phyloP scores from a whole-genome alignment of 2,888 invertebrate species.

The Syritta pipiens region DNA sequence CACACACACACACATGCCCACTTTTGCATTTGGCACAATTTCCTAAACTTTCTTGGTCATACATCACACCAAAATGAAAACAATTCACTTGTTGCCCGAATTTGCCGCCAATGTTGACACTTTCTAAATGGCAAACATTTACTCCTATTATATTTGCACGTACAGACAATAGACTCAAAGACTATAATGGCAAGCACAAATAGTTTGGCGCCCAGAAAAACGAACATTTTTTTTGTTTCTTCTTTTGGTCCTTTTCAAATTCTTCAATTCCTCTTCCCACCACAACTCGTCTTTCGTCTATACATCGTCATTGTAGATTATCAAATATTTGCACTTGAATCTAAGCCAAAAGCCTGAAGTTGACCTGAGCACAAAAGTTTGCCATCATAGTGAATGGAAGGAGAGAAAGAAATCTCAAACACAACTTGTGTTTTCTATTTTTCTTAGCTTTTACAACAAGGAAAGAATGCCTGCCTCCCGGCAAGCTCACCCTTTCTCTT shows the following conservation, averaged over 20 bases:
- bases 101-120: constrained; percentile 41
- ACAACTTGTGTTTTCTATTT: constrained; percentile 34
- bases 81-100: constrained; percentile 51
- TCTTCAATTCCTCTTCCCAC: not conserved
- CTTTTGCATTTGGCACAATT: not conserved
- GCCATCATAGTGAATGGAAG: not conserved
- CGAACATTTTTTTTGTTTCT: constrained; percentile 21
- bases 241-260: not conserved
- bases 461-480: constrained; percentile 73
- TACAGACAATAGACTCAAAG: constrained; percentile 46
- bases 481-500: constrained; percentile 45
- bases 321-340: constrained; percentile 62
- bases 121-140: constrained; percentile 53
- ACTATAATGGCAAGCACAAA: constrained; percentile 54
- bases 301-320: constrained; percentile 26
- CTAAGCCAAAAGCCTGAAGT: constrained; percentile 51
- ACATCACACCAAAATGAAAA: not conserved
- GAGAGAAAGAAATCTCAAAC: constrained; percentile 24
- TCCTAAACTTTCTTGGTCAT: constrained; percentile 4
- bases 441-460: constrained; percentile 61
- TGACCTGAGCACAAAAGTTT: constrained; percentile 48
- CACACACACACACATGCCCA: too few species aligned
- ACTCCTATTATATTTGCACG: constrained; percentile 41
- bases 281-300: too few species aligned
- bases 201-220: constrained; percentile 34